Conservation (phyloP, 1,140 invertebrate genomes). For the Drosophila yakuba region DNA sequence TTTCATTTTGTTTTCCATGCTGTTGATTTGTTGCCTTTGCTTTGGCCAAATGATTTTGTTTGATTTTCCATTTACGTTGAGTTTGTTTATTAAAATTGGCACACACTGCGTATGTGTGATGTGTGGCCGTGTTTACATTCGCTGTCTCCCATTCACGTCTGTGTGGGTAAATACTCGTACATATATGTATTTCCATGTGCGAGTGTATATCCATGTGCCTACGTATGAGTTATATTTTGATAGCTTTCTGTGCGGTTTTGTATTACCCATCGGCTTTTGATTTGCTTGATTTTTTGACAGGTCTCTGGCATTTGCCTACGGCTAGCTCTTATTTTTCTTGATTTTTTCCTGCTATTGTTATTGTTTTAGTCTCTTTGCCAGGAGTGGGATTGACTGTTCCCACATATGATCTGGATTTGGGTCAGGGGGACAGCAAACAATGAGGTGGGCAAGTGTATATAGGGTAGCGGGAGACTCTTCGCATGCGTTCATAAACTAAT, state of each 20-base stretch:
- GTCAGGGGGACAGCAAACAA: constrained; percentile 32
- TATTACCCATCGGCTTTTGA: constrained; percentile 68
- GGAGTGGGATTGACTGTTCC: constrained; percentile 19
- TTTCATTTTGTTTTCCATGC: constrained; percentile 21
- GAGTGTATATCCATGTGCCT: constrained; percentile 1
- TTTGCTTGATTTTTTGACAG: constrained; percentile 69
- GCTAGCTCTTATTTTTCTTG: constrained; percentile 47
- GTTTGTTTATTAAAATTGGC: constrained; percentile 82
- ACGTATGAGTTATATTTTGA: constrained; percentile 43
- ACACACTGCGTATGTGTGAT: constrained; percentile 77
- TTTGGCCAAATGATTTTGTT: constrained; percentile 67
- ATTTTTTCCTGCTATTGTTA: constrained; percentile 4
- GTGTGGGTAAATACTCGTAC: background rate
- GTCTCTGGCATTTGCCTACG: constrained; percentile 44
- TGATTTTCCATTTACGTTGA: constrained; percentile 79
- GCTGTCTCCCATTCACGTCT: constrained; percentile 11
- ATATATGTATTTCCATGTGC: background rate
- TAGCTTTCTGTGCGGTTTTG: constrained; percentile 55
- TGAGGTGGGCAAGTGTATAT: constrained; percentile 22
- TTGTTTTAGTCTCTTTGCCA: constrained; percentile 27
- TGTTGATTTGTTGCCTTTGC: constrained; percentile 48
- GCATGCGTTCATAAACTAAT: constrained; percentile 5
- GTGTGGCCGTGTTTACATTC: constrained; percentile 60
- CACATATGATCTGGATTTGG: constrained; percentile 30
- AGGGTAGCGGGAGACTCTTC: background rate